Base-by-base conservation (phyloP, 1,140 invertebrate species). In the Odontomachus brunneus region DNA sequence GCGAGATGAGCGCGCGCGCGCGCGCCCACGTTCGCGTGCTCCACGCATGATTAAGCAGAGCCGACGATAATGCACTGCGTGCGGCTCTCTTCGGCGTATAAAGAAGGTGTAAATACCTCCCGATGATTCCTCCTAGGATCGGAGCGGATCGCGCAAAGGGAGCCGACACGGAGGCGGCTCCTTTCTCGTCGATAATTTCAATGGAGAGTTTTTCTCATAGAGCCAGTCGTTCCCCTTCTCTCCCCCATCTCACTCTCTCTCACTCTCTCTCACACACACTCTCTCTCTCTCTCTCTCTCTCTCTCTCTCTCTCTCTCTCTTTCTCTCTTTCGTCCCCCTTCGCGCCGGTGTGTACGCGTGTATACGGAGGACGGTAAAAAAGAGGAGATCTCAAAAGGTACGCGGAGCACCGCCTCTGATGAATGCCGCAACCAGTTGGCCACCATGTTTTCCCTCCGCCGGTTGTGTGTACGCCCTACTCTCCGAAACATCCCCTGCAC, bases 201-300 rank as follows among this genome's bases (percentile, higher is more conserved):
- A 94, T 93, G 84, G 92, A 89, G 91, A 92, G 26, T 85, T 91
- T 93, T 93, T 94, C 93, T 91, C 90, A 90, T 90, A 92, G 65
- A 90, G 86, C 84, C 48, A 83, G 48, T 86, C 48, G 71, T 33
- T 49, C 48, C 48, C 49, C 26, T 49, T 67, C 38, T 80, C 72
- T 59, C 55, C 33, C 5, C 63, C 44, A 15, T 80, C 72, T 59
- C 63, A 33, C 4, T 73, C 49, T 66, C 60, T 26, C 22, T 65
- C 49, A 17, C 14, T 38, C n/a, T 60, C 22, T 69, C 44, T 63
- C 29, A 48, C 51, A 29, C 24, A 29, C 24, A 19, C 73, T 81
- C 84, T 67, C 73, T 82, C 75, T 83, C n/a, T 71, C 69, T 82
- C 63, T 71, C 48, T 51, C 74, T 75, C 57, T 55, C 53, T n/a